Percentiles rank a stretch among this genome's conserved stretches.
These are phyloP conservation scores for Lutjanus argentimaculatus DNA, from an alignment of 2,797 vertebrate species.

Conservation along the genomic window DNA sequence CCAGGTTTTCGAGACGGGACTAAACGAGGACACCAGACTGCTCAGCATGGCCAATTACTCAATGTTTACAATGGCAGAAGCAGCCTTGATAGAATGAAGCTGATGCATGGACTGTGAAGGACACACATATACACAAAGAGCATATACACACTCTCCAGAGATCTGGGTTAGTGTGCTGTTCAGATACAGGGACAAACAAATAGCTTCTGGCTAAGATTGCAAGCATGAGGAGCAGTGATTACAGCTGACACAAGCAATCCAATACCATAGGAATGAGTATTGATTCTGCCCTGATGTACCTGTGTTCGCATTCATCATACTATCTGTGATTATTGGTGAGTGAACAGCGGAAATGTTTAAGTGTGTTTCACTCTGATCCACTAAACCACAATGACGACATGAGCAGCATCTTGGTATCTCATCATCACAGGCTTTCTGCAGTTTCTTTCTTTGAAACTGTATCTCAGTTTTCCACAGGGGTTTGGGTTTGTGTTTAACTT, in stretches of 20 bases:
- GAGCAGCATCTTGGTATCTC: conserved; percentile 46
- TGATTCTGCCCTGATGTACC: conserved; percentile 36
- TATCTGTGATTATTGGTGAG: conserved; percentile 47
- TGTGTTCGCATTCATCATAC: conserved; percentile 35
- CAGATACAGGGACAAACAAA: conserved; percentile 54
- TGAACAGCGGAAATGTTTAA: conserved; percentile 17
- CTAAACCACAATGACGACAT: conserved; percentile 26
- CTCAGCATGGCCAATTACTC: conserved; percentile 46
- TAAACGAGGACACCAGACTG: conserved; percentile 53
- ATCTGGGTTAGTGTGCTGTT: conserved; percentile 55
- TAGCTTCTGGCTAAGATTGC: conserved; percentile 38
- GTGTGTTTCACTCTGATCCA: conserved; percentile 23
- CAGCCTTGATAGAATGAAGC: conserved; percentile 41
- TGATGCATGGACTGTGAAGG: conserved; percentile 45
- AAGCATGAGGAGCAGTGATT: conserved; percentile 29
- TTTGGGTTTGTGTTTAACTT: conserved; percentile 33
- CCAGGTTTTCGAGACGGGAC: conserved; percentile 10
- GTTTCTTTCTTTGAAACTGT: conserved; percentile 26
- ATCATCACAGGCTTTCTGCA: conserved; percentile 30
- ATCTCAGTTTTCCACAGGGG: conserved; percentile 31
- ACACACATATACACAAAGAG: conserved; percentile 38
- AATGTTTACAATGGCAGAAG: conserved; percentile 56
- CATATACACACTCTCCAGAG: conserved; percentile 34
- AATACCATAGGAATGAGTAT: conserved; percentile 34
- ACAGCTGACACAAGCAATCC: conserved; percentile 24